phyloP scores from a whole-genome alignment of 2,113 vertebrate genomes.

The Notechis scutatus region DNA sequence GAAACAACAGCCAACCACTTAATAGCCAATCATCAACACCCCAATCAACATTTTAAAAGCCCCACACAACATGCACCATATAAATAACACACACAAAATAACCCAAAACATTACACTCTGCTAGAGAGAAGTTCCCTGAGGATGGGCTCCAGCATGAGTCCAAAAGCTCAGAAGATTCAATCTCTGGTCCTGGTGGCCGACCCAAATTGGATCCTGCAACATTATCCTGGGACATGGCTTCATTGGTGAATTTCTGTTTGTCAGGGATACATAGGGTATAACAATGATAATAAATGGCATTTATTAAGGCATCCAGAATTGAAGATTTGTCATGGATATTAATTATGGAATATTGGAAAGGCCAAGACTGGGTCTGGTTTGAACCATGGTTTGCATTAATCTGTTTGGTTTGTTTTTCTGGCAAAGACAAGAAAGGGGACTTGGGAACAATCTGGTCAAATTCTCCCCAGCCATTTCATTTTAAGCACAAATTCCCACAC shows the following conservation, averaged over 20 bases:
- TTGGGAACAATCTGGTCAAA: background rate
- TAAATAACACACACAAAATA: too few species aligned
- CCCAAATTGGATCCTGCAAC: too few species aligned
- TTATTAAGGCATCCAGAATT: background rate
- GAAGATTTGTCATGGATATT: background rate
- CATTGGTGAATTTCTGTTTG: too few species aligned
- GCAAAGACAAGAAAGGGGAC: background rate
- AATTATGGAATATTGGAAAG: background rate
- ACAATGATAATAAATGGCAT: background rate
- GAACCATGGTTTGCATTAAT: background rate
- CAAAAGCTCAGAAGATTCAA: too few species aligned
- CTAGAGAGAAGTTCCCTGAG: too few species aligned
- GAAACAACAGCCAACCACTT: background rate
- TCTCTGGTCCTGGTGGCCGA: too few species aligned
- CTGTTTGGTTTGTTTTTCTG: background rate
- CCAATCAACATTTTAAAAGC: too few species aligned
- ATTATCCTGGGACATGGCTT: too few species aligned
- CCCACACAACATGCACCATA: too few species aligned
- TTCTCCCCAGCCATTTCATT: background rate
- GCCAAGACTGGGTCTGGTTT: background rate
- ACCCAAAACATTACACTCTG: too few species aligned
- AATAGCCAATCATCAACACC: background rate
- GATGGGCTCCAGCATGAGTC: too few species aligned
- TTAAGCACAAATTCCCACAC: background rate
- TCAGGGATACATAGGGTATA: background rate